These are phyloP conservation scores for Catharus fuscescens DNA, from an alignment of 2,113 vertebrate species.

Conservation along the genomic window DNA sequence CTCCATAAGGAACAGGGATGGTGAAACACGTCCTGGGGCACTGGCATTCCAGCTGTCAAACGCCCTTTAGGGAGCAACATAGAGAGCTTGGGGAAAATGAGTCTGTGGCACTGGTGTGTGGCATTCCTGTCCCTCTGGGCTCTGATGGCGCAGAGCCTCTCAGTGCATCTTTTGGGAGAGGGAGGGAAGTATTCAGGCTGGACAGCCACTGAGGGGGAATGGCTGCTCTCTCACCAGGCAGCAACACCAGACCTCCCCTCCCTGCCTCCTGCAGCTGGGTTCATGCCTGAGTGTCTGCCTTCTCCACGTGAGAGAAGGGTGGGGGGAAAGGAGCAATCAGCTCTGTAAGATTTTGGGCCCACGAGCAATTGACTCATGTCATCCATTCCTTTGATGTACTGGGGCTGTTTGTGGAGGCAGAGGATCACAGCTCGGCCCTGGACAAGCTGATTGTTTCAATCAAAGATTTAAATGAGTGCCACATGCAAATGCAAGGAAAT, in stretches of 20 bases:
- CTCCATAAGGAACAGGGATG: not conserved
- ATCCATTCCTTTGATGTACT: conserved; percentile 27
- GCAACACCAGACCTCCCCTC: accelerated
- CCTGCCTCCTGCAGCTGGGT: not conserved
- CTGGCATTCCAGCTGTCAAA: accelerated
- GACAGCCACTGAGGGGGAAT: accelerated
- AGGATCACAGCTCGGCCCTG: not conserved
- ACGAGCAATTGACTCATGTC: not conserved
- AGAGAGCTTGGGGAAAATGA: accelerated
- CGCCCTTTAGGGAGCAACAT: not conserved
- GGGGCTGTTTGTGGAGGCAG: conserved; percentile 3
- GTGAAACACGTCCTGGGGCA: not conserved
- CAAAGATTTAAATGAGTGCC: conserved; percentile 55
- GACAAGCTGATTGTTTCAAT: conserved; percentile 59
- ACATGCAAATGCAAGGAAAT: not conserved
- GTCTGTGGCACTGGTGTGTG: not conserved
- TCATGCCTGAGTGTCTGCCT: not conserved
- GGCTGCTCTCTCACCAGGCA: not conserved
- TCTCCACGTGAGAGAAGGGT: not conserved
- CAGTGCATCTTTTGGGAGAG: not conserved
- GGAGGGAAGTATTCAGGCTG: accelerated
- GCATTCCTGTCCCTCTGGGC: accelerated
- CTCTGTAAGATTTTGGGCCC: not conserved
- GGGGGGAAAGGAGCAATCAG: not conserved
- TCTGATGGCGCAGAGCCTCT: accelerated